phyloP scores from a whole-genome alignment of 2,888 invertebrate genomes.

The Netelia melanura region DNA sequence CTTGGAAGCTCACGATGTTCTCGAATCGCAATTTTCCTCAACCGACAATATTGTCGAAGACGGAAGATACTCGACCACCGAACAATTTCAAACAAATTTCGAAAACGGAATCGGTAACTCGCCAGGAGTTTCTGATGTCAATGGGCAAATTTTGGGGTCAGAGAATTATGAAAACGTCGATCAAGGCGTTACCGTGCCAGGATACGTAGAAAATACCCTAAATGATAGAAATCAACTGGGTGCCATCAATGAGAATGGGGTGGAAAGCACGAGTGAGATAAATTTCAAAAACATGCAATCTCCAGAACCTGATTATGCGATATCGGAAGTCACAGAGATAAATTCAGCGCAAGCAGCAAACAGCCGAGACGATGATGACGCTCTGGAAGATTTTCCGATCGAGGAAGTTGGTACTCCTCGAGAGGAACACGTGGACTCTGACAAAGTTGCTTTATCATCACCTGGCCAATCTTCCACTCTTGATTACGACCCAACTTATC shows the following conservation, averaged over 20 bases:
- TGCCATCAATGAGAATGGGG: background rate
- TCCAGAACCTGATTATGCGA: background rate
- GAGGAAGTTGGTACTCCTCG: background rate
- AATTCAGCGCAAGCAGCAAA: conserved; percentile 4
- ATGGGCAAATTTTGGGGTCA: background rate
- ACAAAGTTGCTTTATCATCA: conserved; percentile 24
- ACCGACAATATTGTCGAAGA: background rate
- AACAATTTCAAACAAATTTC: background rate
- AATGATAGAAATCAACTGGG: background rate
- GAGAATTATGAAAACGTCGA: background rate
- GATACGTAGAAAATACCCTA: background rate
- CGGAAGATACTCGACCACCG: background rate
- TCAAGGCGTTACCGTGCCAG: background rate
- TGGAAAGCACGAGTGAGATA: background rate
- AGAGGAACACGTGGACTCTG: conserved; percentile 6
- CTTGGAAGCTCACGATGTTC: background rate
- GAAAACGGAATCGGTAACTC: background rate
- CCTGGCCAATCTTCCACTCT: conserved; percentile 3
- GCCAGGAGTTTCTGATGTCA: background rate
- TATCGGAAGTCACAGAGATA: background rate
- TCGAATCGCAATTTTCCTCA: background rate
- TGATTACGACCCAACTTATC: conserved; percentile 52
- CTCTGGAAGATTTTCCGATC: background rate
- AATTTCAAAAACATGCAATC: background rate
- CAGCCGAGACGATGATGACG: background rate